Percentiles rank a stretch among this genome's conserved stretches.
Conservation (phyloP, 2,888 invertebrate genomes). For the Eugnorisma glareosa region DNA sequence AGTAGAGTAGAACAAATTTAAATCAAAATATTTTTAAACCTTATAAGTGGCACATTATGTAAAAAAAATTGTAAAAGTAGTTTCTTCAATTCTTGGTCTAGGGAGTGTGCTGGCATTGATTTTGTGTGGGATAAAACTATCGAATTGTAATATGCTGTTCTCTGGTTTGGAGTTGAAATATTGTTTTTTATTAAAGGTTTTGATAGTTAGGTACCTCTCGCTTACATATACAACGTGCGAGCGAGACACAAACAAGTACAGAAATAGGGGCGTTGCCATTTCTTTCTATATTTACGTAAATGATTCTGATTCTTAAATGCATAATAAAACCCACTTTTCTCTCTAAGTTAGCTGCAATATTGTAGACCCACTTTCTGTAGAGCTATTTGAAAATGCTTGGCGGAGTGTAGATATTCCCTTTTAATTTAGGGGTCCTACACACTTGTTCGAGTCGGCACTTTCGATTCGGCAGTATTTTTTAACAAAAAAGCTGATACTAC, state of each 20-base stretch:
- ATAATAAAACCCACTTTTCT: neutral
- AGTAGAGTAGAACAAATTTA: neutral
- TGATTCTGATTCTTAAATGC: neutral
- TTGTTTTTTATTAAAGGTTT: neutral
- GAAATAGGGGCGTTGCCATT: conserved; percentile 2
- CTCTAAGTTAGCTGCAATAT: neutral
- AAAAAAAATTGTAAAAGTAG: conserved; percentile 16
- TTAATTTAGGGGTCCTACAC: conserved; percentile 22
- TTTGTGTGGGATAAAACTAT: too few species aligned
- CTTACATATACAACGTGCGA: neutral
- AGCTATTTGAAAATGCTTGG: conserved; percentile 55
- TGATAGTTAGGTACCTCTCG: neutral
- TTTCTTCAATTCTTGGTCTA: neutral
- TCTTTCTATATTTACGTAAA: neutral
- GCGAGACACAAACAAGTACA: neutral
- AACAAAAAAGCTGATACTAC: neutral
- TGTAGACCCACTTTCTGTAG: conserved; percentile 27
- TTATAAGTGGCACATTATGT: conserved; percentile 6
- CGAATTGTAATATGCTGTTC: neutral
- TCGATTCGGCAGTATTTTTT: neutral
- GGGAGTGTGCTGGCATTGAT: neutral
- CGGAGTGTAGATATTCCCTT: conserved; percentile 34
- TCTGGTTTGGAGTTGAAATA: neutral
- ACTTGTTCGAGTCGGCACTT: neutral
- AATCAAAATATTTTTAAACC: neutral